Evolutionary conservation across 2,888 invertebrate species (phyloP).

Genomic region (Harpalus rufipes): DNA sequence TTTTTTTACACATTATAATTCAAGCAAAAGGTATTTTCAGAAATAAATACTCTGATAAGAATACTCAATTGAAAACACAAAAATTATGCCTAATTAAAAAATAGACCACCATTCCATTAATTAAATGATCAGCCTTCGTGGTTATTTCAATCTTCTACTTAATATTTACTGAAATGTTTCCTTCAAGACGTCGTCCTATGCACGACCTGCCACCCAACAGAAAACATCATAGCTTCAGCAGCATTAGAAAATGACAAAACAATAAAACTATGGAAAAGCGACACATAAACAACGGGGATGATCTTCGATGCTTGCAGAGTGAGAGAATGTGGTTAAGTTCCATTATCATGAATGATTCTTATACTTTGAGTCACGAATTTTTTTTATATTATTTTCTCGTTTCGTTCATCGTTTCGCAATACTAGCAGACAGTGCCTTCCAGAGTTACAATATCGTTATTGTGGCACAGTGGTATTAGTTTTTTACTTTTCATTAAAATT

Average conservation of each 20-base stretch:
- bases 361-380: not conserved
- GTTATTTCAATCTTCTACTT: too few relatives aligned
- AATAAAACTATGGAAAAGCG: constrained; percentile 99
- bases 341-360: constrained; percentile 27
- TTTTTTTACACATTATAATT: too few relatives aligned
- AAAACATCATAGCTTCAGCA: constrained; percentile 99
- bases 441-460: constrained; percentile 8
- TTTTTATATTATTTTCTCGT: not conserved
- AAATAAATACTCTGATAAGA: too few relatives aligned
- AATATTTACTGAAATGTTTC: constrained; percentile 60
- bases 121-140: not conserved
- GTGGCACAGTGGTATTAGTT: constrained; percentile 24
- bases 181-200: constrained; percentile 91
- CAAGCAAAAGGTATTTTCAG: too few relatives aligned
- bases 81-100: too few relatives aligned
- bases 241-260: constrained; percentile 99
- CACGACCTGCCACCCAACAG: constrained; percentile 99
- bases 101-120: not conserved
- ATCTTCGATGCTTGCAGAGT: not conserved
- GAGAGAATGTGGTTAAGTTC: constrained; percentile 38
- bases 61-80: too few relatives aligned
- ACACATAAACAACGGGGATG: constrained; percentile 81
- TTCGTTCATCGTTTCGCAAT: constrained; percentile 25
- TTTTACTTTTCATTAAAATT: constrained; percentile 8
- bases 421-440: constrained; percentile 59